Conservation (phyloP, 2,113 vertebrate genomes). For the Nothocercus julius region DNA sequence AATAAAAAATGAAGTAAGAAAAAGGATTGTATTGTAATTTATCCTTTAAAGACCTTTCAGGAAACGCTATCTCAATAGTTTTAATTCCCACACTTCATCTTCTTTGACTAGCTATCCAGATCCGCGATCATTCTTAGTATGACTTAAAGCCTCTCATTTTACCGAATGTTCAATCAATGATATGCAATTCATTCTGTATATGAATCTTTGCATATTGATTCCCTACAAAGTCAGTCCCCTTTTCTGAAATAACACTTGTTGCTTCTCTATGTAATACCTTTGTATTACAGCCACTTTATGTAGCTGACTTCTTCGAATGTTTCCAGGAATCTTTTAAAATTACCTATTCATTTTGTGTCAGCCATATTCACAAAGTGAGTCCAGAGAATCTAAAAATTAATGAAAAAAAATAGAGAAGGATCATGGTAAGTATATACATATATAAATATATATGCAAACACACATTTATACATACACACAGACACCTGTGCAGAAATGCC, state of each 20-base stretch:
- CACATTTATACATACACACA: no score
- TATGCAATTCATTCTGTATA: neutral
- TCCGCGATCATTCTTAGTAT: neutral
- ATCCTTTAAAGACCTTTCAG: neutral
- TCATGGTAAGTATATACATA: neutral
- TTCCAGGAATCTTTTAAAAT: neutral
- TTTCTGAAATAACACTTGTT: fast-evolving
- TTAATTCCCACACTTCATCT: neutral
- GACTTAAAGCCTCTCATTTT: neutral
- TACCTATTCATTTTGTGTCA: neutral
- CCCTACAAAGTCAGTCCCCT: fast-evolving
- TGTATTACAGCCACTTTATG: neutral
- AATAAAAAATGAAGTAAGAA: neutral
- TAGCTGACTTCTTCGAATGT: neutral
- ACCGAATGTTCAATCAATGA: fast-evolving
- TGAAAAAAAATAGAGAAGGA: neutral
- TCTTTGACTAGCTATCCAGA: neutral
- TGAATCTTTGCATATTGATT: fast-evolving
- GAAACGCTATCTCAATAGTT: neutral
- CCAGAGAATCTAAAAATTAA: neutral
- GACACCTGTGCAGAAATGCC: neutral
- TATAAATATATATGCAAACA: neutral
- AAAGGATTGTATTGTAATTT: neutral
- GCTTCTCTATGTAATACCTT: neutral
- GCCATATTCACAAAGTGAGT: neutral